These are phyloP conservation scores for Bettongia penicillata DNA, from an alignment of 2,113 vertebrate genomes.

Conservation along the genomic window DNA sequence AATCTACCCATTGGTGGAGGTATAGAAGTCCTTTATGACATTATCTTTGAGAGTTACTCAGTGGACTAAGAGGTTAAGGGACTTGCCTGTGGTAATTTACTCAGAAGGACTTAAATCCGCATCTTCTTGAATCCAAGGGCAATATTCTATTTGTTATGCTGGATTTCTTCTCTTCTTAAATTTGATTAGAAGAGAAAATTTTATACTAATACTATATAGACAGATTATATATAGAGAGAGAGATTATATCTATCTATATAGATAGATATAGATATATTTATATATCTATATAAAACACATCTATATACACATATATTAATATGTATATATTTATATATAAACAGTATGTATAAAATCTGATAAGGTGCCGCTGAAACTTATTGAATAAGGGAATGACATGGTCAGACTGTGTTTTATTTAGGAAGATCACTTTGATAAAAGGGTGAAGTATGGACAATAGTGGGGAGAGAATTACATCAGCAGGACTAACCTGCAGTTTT, in stretches of 20 bases:
- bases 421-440: background rate
- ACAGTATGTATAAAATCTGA: background rate
- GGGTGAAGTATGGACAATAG: background rate
- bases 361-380: background rate
- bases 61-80: slow-evolving; percentile 15
- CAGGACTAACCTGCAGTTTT: background rate
- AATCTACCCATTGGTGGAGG: background rate
- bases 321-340: background rate
- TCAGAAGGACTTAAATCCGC: background rate
- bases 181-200: background rate
- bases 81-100: background rate
- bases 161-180: background rate
- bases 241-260: too few relatives aligned
- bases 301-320: background rate
- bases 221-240: too few relatives aligned
- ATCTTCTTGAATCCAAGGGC: background rate
- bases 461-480: background rate
- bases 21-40: background rate
- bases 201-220: background rate
- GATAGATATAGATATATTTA: too few relatives aligned
- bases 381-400: background rate
- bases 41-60: slow-evolving; percentile 8
- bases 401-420: background rate
- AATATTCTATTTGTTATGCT: background rate
- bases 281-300: too few relatives aligned